These are phyloP conservation scores for Phaonia tiefii DNA, from an alignment of 2,888 invertebrate species.

Conservation along the genomic window DNA sequence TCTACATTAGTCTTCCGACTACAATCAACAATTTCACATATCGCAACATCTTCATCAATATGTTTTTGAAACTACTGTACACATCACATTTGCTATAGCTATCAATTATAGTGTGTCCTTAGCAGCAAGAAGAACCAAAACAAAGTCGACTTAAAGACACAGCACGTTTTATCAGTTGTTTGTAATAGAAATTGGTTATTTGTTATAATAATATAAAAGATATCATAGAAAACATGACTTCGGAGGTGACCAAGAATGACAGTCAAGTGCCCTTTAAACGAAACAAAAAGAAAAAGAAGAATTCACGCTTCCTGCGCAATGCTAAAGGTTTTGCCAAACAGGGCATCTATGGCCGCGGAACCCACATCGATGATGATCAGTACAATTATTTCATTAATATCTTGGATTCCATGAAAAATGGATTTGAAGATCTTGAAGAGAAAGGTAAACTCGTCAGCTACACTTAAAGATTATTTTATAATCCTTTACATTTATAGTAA, in stretches of 20 bases:
- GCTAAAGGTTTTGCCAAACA: constrained; percentile 89
- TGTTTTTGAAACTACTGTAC: too few relatives aligned
- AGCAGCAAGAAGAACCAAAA: too few relatives aligned
- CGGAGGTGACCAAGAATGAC: constrained; percentile 15
- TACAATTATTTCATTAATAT: constrained; percentile 90
- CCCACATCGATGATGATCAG: constrained; percentile 86
- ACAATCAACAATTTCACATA: too few relatives aligned
- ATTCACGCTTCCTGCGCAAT: constrained; percentile 82
- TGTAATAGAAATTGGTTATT: not conserved
- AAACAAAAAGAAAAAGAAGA: constrained; percentile 71
- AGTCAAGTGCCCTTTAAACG: constrained; percentile 68
- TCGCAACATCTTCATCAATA: too few relatives aligned
- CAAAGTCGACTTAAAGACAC: not conserved
- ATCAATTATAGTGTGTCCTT: too few relatives aligned
- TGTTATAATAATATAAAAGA: constrained; percentile 9
- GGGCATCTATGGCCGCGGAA: constrained; percentile 87
- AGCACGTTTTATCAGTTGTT: constrained; percentile 44
- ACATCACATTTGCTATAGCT: too few relatives aligned
- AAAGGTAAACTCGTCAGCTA: constrained; percentile 84
- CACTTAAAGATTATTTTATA: too few relatives aligned
- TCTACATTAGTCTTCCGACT: too few relatives aligned
- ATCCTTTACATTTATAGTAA: constrained; percentile 70
- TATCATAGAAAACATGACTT: constrained; percentile 39
- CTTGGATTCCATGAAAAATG: constrained; percentile 86
- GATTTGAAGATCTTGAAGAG: constrained; percentile 86